A percentile compares a stretch with the other conserved stretches of the same genome.
Conservation (phyloP, 2,888 invertebrate species). For the Adelphocoris suturalis region DNA sequence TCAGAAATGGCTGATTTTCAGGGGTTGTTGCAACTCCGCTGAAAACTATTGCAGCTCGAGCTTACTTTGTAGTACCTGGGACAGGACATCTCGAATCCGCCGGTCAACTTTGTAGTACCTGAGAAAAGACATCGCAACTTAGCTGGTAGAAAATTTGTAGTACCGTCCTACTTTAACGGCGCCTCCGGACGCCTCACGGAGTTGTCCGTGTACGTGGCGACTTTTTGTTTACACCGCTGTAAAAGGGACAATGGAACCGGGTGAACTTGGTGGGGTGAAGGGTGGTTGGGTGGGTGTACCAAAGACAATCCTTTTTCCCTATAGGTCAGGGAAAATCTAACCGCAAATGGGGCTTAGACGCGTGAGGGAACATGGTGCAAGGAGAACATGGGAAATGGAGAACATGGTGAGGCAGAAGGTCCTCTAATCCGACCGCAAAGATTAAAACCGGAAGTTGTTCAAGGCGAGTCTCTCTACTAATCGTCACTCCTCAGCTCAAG, state of each 20-base stretch:
- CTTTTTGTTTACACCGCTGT: too few relatives aligned
- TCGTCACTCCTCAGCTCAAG: slow-evolving; percentile 12
- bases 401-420: background rate
- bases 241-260: slow-evolving; percentile 22
- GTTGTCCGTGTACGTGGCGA: too few relatives aligned
- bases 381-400: background rate
- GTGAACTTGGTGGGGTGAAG: background rate
- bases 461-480: background rate
- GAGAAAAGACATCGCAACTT: too few relatives aligned
- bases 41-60: too few relatives aligned
- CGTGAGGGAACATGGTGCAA: too few relatives aligned
- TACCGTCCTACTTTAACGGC: too few relatives aligned
- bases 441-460: slow-evolving; percentile 9
- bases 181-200: background rate
- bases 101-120: too few relatives aligned
- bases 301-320: background rate
- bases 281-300: background rate
- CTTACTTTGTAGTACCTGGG: too few relatives aligned
- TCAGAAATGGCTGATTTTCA: too few relatives aligned
- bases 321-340: background rate
- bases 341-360: slow-evolving; percentile 27
- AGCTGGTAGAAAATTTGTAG: too few relatives aligned
- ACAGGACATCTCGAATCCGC: too few relatives aligned
- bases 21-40: too few relatives aligned
- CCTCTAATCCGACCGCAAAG: slow-evolving; percentile 10